Base-by-base conservation (phyloP, 2,888 invertebrate genomes). In the Craniophora ligustri region DNA sequence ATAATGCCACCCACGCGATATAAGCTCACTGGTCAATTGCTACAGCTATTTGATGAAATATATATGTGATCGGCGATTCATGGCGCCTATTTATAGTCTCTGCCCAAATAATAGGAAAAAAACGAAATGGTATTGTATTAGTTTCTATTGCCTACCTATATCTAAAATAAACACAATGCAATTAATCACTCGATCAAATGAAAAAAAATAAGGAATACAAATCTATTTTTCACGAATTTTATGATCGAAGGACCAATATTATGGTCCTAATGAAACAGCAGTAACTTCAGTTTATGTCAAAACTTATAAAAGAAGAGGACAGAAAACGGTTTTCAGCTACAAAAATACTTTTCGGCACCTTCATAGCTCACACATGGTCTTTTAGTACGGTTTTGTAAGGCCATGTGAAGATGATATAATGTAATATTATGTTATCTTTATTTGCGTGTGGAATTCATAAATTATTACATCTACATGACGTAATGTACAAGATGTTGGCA, bases 401-500 rank as follows among this genome's bases (percentile, higher is more conserved):
- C 16, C 67, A 55, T 55, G 23, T 66, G 55, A 32, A 15, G 8
- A 30, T 44, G 32, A 45, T 21, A 35, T 38, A 32, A 41, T 42
- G 11, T 38, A 45, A 51, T 48, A 42, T 42, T 55, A 64, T 68
- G 41, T 63, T 39, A 53, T 53, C 23, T n/a, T n/a, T 35, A 44
- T 54, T 67, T 36, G 46, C 56, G 50, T 64, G 51, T 45, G 35
- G 72, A 62, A 65, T 75, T 66, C 50, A 40, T 75, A 60, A n/a
- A 62, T 72, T 51, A 50, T 62, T 51, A 57, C 48, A 49, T 38
- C 48, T 58, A 49, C 30, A 23, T 73, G 69, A 75, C 72, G 75
- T 72, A 59, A 72, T 32, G 19, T 57, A 28, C 68, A 77, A n/a
- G n/a, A n/a, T 72, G 74, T 70, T 60, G 67, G 48, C 62, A 68